Base-by-base conservation (phyloP, 2,797 vertebrate species). In the Enteromius viviparus region DNA sequence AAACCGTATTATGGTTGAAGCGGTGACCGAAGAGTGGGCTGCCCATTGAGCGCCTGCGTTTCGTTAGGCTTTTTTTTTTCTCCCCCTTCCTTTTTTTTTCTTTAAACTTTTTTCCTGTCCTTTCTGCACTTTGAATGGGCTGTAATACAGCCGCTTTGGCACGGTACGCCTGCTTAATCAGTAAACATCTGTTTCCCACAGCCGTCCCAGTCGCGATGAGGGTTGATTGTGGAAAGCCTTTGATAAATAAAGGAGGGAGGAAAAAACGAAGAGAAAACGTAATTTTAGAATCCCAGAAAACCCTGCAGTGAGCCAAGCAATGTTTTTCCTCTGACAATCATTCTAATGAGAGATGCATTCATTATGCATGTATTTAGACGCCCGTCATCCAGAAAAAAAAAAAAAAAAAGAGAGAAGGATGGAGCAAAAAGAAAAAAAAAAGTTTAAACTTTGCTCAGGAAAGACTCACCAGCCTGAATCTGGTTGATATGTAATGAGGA, bases 161-260 rank as follows among this genome's bases (percentile, higher is more conserved):
- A 90, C 82, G 40, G 83, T 84, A 89, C 89, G 91, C 87, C 87
- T 90, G 92, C 91, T 90, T 90, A 93, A 93, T 95, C 94, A 94
- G 93, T 93, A 94, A 93, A 94, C 94, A 94, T 93, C 94, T 95
- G 94, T 93, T 89, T 91, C 85, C 87, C 81, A 83, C 84, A 87
- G 84, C 76, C 87, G 78, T 82, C 80, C 84, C 82, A 55, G 66
- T 82, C 81, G 83, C 87, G 68, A 85, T 87, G 88, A 89, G 86
- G 78, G 66, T 85, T 89, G 88, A 89, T 89, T 89, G 87, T 88
- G 85, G 71, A 80, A 85, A 84, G 84, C 84, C 87, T 88, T 88
- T 85, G 88, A 88, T 88, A 89, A 88, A 89, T 89, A 88, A 89
- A 89, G 81, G 72, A 84, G 60, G 47, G 74, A 83, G 76, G 47